A percentile compares a stretch with the other conserved stretches of the same genome.
Conservation (phyloP, 2,113 vertebrate genomes). For the Leiothrix lutea region DNA sequence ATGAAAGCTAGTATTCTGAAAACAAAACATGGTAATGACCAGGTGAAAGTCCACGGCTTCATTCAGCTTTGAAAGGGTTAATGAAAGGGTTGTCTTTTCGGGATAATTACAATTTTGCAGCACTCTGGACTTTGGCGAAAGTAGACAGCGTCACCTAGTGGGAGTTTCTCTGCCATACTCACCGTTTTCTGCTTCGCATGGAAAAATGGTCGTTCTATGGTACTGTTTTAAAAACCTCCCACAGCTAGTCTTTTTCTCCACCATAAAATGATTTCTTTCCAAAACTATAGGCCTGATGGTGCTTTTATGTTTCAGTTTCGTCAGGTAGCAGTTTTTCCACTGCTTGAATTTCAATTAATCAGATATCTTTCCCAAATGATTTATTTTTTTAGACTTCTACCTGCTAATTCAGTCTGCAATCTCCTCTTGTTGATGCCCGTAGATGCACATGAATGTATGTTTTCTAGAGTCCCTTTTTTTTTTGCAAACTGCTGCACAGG, state of each 20-base stretch:
- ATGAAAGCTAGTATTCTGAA: not conserved
- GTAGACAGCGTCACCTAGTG: constrained; percentile 72
- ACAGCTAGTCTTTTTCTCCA: not conserved
- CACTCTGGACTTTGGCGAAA: not conserved
- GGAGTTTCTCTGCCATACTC: not conserved
- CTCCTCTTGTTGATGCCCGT: not conserved
- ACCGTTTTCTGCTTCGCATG: not conserved
- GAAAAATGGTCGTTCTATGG: fast-evolving
- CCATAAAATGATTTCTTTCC: fast-evolving
- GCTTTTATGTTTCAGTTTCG: not conserved
- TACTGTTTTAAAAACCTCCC: not conserved
- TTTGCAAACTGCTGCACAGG: not conserved
- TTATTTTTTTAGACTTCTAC: not conserved
- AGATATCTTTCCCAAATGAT: not conserved
- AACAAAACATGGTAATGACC: not conserved
- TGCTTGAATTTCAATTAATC: not conserved
- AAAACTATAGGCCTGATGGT: not conserved
- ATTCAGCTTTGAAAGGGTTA: not conserved
- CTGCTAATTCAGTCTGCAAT: not conserved
- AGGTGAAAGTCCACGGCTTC: not conserved
- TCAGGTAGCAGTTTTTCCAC: not conserved
- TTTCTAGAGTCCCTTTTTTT: not conserved
- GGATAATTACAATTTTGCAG: not conserved
- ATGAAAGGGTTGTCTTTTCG: not conserved
- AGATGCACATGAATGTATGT: not conserved